phyloP scores from a whole-genome alignment of 1,140 invertebrate species.

The Belonocnema kinseyi region DNA sequence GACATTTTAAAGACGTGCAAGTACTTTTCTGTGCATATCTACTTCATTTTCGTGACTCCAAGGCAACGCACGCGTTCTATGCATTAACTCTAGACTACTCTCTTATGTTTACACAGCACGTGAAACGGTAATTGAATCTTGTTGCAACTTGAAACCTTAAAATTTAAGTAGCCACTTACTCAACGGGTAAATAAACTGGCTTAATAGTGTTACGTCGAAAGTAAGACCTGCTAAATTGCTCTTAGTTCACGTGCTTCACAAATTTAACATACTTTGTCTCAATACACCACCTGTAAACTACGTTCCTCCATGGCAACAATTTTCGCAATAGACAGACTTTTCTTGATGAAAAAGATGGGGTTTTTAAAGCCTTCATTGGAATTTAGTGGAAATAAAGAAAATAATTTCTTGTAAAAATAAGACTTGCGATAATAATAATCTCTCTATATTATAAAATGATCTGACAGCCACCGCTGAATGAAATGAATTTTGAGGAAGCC shows the following conservation, averaged over 20 bases:
- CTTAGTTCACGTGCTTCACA: slow-evolving; percentile 18
- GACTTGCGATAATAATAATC: no score
- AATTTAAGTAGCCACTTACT: slow-evolving; percentile 60
- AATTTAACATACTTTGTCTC: not conserved
- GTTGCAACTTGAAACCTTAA: slow-evolving; percentile 57
- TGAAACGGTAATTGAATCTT: slow-evolving; percentile 62
- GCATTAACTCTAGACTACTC: slow-evolving; percentile 42
- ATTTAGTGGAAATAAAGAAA: no score
- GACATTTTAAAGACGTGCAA: not conserved
- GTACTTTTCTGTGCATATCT: slow-evolving; percentile 35
- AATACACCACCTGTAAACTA: no score
- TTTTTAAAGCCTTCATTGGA: no score
- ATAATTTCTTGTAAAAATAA: no score
- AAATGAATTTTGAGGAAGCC: no score
- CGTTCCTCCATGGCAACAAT: no score
- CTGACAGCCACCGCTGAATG: no score
- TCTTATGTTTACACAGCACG: slow-evolving; percentile 57
- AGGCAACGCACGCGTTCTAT: slow-evolving; percentile 38
- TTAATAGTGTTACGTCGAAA: slow-evolving; percentile 51
- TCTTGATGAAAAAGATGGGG: no score
- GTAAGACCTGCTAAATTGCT: slow-evolving; percentile 48
- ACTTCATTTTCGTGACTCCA: slow-evolving; percentile 10
- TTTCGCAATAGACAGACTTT: no score
- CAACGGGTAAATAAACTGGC: slow-evolving; percentile 56
- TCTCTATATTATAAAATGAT: no score